A percentile compares a stretch with the other conserved stretches of the same genome.
These are phyloP conservation scores for Chlorops oryzae DNA, from an alignment of 1,140 invertebrate genomes.

Conservation along the genomic window DNA sequence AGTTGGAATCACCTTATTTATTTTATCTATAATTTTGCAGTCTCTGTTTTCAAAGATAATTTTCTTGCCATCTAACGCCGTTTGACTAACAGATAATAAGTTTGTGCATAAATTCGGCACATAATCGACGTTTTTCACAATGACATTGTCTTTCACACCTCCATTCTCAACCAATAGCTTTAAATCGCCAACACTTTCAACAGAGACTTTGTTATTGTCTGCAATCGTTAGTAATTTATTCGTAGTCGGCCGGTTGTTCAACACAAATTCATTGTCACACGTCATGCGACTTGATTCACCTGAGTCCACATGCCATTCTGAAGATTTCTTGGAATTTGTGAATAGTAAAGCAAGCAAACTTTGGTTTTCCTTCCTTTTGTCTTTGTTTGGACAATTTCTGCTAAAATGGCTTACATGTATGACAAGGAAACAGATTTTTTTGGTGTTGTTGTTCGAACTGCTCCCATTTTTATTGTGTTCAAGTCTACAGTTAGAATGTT, in stretches of 20 bases:
- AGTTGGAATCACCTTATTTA: too few species aligned
- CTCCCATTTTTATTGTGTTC: not conserved
- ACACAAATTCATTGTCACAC: not conserved
- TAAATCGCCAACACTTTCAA: not conserved
- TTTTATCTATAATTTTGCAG: too few species aligned
- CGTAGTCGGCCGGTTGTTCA: not conserved
- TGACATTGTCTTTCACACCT: not conserved
- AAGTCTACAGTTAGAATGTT: too few species aligned
- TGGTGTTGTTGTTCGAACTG: not conserved
- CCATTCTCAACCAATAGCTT: not conserved
- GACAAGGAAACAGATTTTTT: constrained; percentile 4
- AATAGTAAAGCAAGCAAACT: not conserved
- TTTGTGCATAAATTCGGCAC: too few species aligned
- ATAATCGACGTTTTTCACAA: too few species aligned
- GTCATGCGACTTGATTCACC: not conserved
- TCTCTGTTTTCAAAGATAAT: too few species aligned
- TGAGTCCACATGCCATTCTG: constrained; percentile 1
- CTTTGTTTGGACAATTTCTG: not conserved
- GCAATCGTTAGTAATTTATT: not conserved
- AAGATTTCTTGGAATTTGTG: not conserved
- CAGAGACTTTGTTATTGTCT: not conserved
- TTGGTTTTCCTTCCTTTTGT: not conserved
- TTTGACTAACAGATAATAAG: too few species aligned
- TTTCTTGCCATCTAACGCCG: too few species aligned
- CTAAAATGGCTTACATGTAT: not conserved